Evolutionary conservation across 2,888 invertebrate genomes (phyloP).

Genomic region (Nomada lathburiana): DNA sequence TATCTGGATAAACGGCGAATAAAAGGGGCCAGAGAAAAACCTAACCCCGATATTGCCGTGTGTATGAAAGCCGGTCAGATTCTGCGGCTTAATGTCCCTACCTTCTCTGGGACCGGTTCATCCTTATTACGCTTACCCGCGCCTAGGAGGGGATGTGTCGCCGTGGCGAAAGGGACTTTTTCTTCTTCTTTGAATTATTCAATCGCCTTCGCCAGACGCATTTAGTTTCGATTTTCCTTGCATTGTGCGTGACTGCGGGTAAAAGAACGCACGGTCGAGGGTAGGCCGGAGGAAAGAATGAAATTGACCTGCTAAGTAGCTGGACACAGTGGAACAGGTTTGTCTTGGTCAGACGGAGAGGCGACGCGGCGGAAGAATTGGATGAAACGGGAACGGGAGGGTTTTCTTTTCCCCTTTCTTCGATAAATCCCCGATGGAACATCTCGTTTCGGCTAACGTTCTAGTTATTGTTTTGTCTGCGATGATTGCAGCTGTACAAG

Average conservation of each 20-base stretch:
- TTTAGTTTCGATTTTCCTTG: constrained; percentile 16
- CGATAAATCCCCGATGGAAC: background rate
- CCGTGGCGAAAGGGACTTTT: background rate
- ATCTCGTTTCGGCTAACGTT: background rate
- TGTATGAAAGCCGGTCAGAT: constrained; percentile 18
- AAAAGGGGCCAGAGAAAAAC: constrained; percentile 35
- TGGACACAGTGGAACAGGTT: constrained; percentile 31
- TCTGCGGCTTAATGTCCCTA: constrained; percentile 29
- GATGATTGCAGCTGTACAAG: background rate
- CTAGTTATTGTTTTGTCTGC: background rate
- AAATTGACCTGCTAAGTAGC: constrained; percentile 21
- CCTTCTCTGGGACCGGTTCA: constrained; percentile 3
- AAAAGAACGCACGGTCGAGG: background rate
- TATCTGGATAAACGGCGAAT: constrained; percentile 65
- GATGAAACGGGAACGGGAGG: background rate
- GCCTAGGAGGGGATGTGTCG: background rate
- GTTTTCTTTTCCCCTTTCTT: background rate
- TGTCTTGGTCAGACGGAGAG: constrained; percentile 20
- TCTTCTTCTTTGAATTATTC: constrained; percentile 24
- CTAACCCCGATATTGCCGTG: constrained; percentile 7
- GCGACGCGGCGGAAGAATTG: background rate
- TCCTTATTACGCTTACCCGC: constrained; percentile 7
- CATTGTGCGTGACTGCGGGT: background rate
- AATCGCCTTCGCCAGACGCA: background rate
- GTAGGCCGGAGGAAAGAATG: constrained; percentile 1